phyloP scores from a whole-genome alignment of 1,140 invertebrate genomes.

The Callitettix versicolor region DNA sequence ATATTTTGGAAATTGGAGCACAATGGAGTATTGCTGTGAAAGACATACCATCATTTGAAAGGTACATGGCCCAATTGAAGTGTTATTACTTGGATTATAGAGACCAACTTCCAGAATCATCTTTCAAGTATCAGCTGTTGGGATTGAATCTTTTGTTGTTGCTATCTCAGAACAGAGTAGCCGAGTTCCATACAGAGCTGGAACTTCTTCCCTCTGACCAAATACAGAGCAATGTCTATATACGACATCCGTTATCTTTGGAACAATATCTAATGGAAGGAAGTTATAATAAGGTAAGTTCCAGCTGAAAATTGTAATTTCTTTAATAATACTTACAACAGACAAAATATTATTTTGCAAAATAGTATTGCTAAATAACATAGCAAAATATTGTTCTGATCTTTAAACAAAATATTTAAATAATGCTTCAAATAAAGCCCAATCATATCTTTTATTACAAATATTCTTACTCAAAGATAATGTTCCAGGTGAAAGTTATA shows the following conservation, averaged over 20 bases:
- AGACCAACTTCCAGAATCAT: conserved; percentile 71
- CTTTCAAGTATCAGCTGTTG: conserved; percentile 89
- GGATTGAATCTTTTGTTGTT: conserved; percentile 92
- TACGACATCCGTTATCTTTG: conserved; percentile 86
- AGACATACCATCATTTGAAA: conserved; percentile 89
- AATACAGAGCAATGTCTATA: conserved; percentile 88
- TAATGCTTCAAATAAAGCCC: too few species aligned
- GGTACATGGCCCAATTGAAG: conserved; percentile 93
- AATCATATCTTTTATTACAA: too few species aligned
- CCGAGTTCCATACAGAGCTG: conserved; percentile 97
- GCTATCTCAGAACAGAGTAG: conserved; percentile 91
- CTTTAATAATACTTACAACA: conserved; percentile 81
- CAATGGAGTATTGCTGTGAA: conserved; percentile 86
- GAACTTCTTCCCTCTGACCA: conserved; percentile 88
- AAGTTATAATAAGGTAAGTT: conserved; percentile 87
- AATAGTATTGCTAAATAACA: too few species aligned
- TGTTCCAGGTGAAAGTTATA: conserved; percentile 92
- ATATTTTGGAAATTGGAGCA: conserved; percentile 91
- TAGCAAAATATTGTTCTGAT: too few species aligned
- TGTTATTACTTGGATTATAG: conserved; percentile 95
- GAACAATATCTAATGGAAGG: conserved; percentile 99
- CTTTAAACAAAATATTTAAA: too few species aligned
- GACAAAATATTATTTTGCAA: too few species aligned
- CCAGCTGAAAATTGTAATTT: conserved; percentile 91
- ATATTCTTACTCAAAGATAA: conserved; percentile 82